Percentiles rank a stretch among this genome's conserved stretches.
Conservation (phyloP, 2,888 invertebrate species). For the Rotaria magnacalcarata region DNA sequence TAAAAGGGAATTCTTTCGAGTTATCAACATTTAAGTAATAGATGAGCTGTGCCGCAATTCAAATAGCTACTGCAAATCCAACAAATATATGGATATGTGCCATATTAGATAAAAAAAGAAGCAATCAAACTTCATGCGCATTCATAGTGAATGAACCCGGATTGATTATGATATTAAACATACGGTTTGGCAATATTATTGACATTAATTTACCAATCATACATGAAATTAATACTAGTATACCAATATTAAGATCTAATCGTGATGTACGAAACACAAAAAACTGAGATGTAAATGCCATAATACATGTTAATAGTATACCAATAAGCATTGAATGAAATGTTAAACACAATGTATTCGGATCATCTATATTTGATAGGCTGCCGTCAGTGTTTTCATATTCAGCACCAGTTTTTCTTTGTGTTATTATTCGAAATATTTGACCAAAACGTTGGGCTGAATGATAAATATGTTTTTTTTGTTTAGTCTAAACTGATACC, state of each 20-base stretch:
- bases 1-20: not conserved
- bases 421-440: too few relatives aligned
- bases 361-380: slow-evolving; percentile 14
- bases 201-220: not conserved
- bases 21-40: not conserved
- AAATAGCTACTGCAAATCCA: not conserved
- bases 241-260: not conserved
- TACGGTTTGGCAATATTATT: not conserved
- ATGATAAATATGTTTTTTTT: too few relatives aligned
- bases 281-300: not conserved
- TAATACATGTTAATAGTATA: not conserved
- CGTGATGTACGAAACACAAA: not conserved
- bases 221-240: not conserved
- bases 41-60: not conserved
- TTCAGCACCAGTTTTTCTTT: too few relatives aligned
- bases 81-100: too few relatives aligned
- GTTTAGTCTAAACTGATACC: too few relatives aligned
- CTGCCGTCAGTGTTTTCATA: too few relatives aligned
- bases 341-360: not conserved
- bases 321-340: not conserved
- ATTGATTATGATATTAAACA: not conserved
- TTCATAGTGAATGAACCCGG: not conserved
- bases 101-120: too few relatives aligned
- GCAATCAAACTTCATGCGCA: too few relatives aligned
- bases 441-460: too few relatives aligned